Base-by-base conservation (phyloP, 1,140 invertebrate species). In the Reticulitermes speratus region DNA sequence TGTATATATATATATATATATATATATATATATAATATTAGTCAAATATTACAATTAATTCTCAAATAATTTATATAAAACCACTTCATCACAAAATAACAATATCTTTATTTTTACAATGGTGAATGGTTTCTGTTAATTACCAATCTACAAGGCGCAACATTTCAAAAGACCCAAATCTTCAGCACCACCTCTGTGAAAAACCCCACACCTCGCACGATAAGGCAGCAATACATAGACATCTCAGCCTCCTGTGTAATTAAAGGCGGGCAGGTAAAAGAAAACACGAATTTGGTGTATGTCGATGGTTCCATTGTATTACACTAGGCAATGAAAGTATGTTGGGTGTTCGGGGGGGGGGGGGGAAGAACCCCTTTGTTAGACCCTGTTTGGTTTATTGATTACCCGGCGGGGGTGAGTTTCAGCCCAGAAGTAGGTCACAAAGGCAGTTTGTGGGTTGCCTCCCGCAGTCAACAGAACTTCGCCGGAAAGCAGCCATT, bases 321-420 rank as follows among this genome's bases (percentile, higher is more conserved):
- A 75, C 65, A 75, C 38, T 38, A 2, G 38, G 38, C 65, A 75
- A 75, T 75, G 65, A 8, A 75, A 75, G 0, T 30, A 9, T 30
- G 9, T n/a, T 0, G 2, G 52, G 52, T 6, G 52, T 55, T 55
- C 65, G 7, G 12, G 55, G 3, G 14, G n/a, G 65, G 25, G 12
- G 55, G 3, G 14, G n/a, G 65, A 2, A 30, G 12, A 12, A 6
- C n/a, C 11, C 65, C 65, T 75, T 75, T 75, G 65, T 75, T 16
- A 75, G 25, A n/a, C 25, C 65, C n/a, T 75, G 65, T 75, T 75
- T 75, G 65, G 65, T 75, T 75, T 75, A 75, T 75, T 75, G 65
- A 75, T 75, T 75, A 23, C 59, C 59, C 12, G 8, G 59, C 59
- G 59, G 59, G 45, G 59, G 59, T 65, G 21, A 65, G 59, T 65